Evolutionary conservation across 2,888 invertebrate species (phyloP).

Genomic region (Habrosyne pyritoides): DNA sequence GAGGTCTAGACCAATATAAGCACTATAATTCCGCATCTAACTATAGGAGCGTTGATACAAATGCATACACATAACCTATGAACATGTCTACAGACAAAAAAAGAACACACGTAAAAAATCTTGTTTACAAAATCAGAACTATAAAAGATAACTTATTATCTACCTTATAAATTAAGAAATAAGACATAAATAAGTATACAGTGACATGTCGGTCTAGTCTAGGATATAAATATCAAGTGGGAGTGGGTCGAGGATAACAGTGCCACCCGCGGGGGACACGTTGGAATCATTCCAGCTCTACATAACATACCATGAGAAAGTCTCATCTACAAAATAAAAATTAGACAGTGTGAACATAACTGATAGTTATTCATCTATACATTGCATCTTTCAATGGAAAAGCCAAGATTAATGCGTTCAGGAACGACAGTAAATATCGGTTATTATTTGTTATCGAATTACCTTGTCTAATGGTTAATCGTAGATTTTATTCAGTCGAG

Average conservation of each 20-base stretch:
- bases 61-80: neutral
- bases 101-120: neutral
- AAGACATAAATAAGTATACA: neutral
- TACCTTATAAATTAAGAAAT: conserved; percentile 6
- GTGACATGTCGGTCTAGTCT: conserved; percentile 30
- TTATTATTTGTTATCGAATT: neutral
- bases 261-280: conserved; percentile 23
- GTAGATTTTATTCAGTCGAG: no score
- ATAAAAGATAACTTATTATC: no score
- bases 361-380: conserved; percentile 1
- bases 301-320: conserved; percentile 13
- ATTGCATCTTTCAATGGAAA: neutral
- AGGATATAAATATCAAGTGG: conserved; percentile 34
- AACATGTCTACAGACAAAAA: no score
- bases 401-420: neutral
- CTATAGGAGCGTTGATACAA: no score
- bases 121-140: no score
- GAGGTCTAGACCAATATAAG: neutral
- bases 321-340: conserved; percentile 15
- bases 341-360: conserved; percentile 10
- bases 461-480: neutral
- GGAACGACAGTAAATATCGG: neutral
- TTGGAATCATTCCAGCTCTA: conserved; percentile 48
- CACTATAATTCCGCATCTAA: neutral
- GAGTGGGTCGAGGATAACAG: conserved; percentile 39